Percentiles rank a stretch among this genome's conserved stretches.
These are phyloP conservation scores for Myotis daubentonii DNA, from an alignment of 2,797 vertebrate genomes.

Conservation along the genomic window DNA sequence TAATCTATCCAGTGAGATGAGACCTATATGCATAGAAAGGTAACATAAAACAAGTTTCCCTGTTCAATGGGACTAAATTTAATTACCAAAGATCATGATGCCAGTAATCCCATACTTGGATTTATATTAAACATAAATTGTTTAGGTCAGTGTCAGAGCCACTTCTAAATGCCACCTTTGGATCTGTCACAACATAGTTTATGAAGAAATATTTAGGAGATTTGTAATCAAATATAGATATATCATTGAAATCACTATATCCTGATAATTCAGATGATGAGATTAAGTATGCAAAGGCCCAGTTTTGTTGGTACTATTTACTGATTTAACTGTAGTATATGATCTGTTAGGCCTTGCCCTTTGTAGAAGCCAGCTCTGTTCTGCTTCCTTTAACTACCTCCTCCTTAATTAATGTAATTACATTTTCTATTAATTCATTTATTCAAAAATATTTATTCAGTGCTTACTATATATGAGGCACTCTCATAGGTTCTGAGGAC, in stretches of 20 bases:
- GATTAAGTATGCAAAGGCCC: background rate
- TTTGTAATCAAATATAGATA: background rate
- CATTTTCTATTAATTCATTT: background rate
- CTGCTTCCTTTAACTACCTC: background rate
- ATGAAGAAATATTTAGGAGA: background rate
- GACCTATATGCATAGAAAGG: background rate
- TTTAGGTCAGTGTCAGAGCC: background rate
- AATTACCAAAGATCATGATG: background rate
- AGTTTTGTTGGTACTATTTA: background rate
- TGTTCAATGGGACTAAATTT: background rate
- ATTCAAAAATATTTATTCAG: background rate
- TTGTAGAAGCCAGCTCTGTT: background rate
- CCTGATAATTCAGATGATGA: background rate
- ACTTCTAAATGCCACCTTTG: background rate
- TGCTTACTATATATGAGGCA: background rate
- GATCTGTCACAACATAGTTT: background rate
- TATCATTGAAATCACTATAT: background rate
- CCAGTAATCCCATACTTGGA: background rate
- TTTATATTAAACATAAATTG: conserved; percentile 26
- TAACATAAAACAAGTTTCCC: background rate
- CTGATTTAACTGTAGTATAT: background rate
- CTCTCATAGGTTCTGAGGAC: background rate
- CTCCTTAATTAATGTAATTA: background rate
- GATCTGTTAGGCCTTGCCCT: background rate
- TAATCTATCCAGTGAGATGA: background rate